Evolutionary conservation across 2,113 vertebrate genomes (phyloP).

Genomic region (Menidia beryllina): DNA sequence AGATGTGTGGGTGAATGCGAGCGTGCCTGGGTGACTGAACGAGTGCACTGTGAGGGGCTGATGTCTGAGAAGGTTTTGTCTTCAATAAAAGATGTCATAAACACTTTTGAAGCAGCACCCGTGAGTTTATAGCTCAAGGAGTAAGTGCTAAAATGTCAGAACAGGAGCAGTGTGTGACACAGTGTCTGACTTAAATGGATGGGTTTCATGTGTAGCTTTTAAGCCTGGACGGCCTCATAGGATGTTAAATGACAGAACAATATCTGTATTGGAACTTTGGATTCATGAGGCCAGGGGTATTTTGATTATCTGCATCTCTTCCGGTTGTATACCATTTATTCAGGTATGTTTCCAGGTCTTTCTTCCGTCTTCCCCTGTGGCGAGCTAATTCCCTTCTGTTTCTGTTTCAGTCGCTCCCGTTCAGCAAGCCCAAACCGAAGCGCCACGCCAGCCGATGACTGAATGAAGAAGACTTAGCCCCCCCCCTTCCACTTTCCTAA

Average conservation of each 20-base stretch:
- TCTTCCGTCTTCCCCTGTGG: conserved; percentile 47
- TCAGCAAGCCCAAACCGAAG: conserved; percentile 79
- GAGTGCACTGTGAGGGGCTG: conserved; percentile 31
- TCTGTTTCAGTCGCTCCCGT: conserved; percentile 83
- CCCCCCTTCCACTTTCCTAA: conserved; percentile 14
- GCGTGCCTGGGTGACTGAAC: conserved; percentile 21
- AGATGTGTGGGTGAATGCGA: conserved; percentile 43
- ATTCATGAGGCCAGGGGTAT: conserved; percentile 1
- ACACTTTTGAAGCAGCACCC: conserved; percentile 9
- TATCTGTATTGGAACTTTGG: too few relatives aligned
- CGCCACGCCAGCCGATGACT: conserved; percentile 74
- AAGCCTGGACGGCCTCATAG: neutral
- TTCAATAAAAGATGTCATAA: conserved; percentile 28
- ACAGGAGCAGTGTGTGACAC: neutral
- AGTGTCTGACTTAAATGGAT: neutral
- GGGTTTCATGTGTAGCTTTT: conserved; percentile 1
- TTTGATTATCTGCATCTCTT: neutral
- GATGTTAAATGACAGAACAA: neutral
- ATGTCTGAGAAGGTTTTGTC: conserved; percentile 36
- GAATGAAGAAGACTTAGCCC: conserved; percentile 54
- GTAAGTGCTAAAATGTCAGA: neutral
- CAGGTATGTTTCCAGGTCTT: neutral
- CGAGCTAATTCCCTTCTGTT: conserved; percentile 48
- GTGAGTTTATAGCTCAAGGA: conserved; percentile 21
- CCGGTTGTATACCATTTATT: neutral